Conservation (phyloP, 1,140 invertebrate species). For the Plectrocnemia conspersa region DNA sequence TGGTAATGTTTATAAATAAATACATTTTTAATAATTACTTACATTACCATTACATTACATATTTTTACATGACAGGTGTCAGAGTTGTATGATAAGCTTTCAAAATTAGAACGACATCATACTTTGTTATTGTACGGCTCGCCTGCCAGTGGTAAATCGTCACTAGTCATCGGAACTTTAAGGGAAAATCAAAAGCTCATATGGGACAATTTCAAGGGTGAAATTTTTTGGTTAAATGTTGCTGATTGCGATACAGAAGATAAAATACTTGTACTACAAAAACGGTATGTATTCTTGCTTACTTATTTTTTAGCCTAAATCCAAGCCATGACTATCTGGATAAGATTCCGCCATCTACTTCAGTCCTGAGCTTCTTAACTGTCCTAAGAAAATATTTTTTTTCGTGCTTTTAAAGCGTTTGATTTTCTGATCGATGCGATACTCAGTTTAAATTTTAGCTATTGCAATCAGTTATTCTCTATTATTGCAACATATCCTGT, state of each 20-base stretch:
- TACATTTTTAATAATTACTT: conserved; percentile 6
- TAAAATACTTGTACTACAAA: conserved; percentile 44
- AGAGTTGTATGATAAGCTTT: conserved; percentile 42
- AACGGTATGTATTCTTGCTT: conserved; percentile 13
- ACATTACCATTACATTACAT: conserved; percentile 2
- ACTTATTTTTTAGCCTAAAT: not conserved
- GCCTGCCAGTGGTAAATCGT: conserved; percentile 66
- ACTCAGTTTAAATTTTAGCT: too few relatives aligned
- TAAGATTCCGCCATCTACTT: too few relatives aligned
- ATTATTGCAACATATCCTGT: too few relatives aligned
- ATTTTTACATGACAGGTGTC: conserved; percentile 41
- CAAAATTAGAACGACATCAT: conserved; percentile 44
- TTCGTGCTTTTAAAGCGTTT: too few relatives aligned
- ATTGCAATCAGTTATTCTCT: too few relatives aligned
- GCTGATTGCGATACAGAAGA: conserved; percentile 47
- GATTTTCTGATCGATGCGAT: too few relatives aligned
- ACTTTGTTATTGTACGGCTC: conserved; percentile 62
- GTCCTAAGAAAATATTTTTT: too few relatives aligned
- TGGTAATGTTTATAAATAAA: conserved; percentile 40
- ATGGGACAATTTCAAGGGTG: conserved; percentile 44
- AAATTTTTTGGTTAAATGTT: conserved; percentile 50
- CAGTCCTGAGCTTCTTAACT: too few relatives aligned
- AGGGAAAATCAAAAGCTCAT: conserved; percentile 49
- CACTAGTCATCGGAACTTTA: conserved; percentile 57
- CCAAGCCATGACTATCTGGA: too few relatives aligned